A percentile compares a stretch with the other conserved stretches of the same genome.
Evolutionary conservation across 2,797 vertebrate genomes (phyloP).

Genomic region (Tadarida brasiliensis): DNA sequence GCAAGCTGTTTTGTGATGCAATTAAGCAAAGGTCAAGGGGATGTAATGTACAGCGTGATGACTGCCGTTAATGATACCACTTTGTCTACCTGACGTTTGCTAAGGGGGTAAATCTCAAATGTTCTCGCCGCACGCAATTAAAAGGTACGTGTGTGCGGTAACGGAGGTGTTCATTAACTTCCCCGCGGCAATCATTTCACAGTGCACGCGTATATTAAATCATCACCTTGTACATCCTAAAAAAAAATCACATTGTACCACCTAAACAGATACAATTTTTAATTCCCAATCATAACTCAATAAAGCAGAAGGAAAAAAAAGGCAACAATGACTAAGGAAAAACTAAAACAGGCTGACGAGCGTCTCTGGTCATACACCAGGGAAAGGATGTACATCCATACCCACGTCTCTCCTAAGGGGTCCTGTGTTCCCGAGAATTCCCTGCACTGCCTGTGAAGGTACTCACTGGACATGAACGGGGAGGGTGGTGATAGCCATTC

Average conservation of each 20-base stretch:
- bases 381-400: too few relatives aligned
- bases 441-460: not conserved
- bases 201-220: not conserved
- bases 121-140: not conserved
- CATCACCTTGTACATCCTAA: not conserved
- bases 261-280: not conserved
- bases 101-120: not conserved
- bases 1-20: not conserved
- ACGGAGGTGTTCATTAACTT: not conserved
- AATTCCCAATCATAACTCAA: not conserved
- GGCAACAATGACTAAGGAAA: not conserved
- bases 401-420: not conserved
- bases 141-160: not conserved
- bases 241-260: not conserved
- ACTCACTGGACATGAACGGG: not conserved
- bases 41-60: rapidly evolving
- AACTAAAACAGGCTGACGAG: not conserved
- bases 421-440: not conserved
- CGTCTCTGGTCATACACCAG: not conserved
- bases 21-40: too few relatives aligned
- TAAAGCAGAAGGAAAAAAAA: not conserved
- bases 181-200: not conserved
- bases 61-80: not conserved
- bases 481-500: not conserved
- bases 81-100: not conserved